Percentiles rank a stretch among this genome's conserved stretches.
Evolutionary conservation across 1,140 invertebrate genomes (phyloP).

Genomic region (Grapholita molesta): DNA sequence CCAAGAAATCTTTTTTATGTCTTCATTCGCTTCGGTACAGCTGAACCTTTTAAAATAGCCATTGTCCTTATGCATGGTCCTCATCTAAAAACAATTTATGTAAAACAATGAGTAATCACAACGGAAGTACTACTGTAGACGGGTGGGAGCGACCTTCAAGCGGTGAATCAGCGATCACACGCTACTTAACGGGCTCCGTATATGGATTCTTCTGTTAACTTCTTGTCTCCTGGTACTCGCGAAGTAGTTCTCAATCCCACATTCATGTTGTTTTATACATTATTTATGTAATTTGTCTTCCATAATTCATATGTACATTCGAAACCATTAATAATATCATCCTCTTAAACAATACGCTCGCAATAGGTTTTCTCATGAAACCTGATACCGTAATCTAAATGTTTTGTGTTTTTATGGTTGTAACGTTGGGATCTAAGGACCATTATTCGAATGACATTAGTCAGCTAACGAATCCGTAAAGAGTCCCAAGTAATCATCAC

Average conservation of each 20-base stretch:
- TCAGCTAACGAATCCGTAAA: too few relatives aligned
- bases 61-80: neutral
- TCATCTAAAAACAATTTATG: constrained; percentile 14
- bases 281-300: neutral
- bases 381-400: neutral
- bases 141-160: constrained; percentile 50
- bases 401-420: too few relatives aligned
- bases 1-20: neutral
- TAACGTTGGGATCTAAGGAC: too few relatives aligned
- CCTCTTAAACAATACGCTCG: neutral
- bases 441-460: too few relatives aligned
- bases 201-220: constrained; percentile 20
- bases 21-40: neutral
- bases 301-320: neutral
- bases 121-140: constrained; percentile 26
- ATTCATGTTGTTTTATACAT: neutral
- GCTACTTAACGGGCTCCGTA: constrained; percentile 1
- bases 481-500: too few relatives aligned
- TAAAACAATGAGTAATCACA: constrained; percentile 33
- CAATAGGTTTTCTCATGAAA: neutral
- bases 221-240: constrained; percentile 22
- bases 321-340: neutral
- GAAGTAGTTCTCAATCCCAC: neutral
- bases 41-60: neutral
- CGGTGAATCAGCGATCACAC: constrained; percentile 41